Percentiles rank a stretch among this genome's conserved stretches.
Evolutionary conservation across 2,888 invertebrate genomes (phyloP).

Genomic region (Plagodis pulveraria): DNA sequence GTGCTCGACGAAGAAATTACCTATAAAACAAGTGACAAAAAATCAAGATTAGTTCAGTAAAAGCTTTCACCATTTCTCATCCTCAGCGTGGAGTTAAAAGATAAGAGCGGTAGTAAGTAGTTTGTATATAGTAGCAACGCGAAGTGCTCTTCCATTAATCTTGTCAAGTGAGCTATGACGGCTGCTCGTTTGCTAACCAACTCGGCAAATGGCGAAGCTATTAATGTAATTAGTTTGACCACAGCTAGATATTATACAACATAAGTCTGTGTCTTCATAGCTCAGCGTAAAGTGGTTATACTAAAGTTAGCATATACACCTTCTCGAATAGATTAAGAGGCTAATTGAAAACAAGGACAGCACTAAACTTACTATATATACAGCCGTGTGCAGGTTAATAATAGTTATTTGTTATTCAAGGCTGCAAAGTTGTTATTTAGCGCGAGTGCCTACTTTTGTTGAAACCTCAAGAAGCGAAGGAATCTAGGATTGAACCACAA

Average conservation of each 20-base stretch:
- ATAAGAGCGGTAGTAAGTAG: conserved; percentile 14
- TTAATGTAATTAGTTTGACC: conserved; percentile 28
- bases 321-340: no score
- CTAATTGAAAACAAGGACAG: not conserved
- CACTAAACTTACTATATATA: no score
- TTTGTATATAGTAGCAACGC: conserved; percentile 3
- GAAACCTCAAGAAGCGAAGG: no score
- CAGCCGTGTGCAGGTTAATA: no score
- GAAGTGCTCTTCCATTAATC: conserved; percentile 22
- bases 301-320: not conserved
- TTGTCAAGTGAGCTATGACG: conserved; percentile 27
- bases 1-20: not conserved
- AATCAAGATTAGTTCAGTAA: conserved; percentile 1
- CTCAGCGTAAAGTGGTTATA: no score
- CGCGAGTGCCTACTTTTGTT: no score
- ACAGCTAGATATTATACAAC: conserved; percentile 19
- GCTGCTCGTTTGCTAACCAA: conserved; percentile 25
- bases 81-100: conserved; percentile 7
- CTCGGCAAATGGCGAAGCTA: conserved; percentile 21
- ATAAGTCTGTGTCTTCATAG: not conserved
- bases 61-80: conserved; percentile 10
- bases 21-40: not conserved
- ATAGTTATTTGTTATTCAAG: no score
- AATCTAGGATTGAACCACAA: no score
- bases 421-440: no score